Conservation (phyloP, 2,888 invertebrate genomes). For the Cinara cedri region DNA sequence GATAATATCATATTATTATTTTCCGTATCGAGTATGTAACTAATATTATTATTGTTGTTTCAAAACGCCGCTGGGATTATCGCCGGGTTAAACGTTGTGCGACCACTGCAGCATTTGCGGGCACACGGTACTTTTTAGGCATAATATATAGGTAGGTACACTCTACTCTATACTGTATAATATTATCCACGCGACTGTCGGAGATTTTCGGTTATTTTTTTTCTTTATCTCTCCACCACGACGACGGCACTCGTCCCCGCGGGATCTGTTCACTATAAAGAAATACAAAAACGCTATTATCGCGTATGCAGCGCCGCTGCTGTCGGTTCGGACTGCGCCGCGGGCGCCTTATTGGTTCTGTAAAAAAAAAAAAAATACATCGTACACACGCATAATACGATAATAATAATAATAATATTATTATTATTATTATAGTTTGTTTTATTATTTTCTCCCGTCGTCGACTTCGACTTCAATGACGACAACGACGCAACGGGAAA, state of each 20-base stretch:
- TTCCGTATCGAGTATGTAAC: not conserved
- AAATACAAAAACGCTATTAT: not conserved
- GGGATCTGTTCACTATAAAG: not conserved
- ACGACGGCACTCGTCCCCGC: slow-evolving; percentile 18
- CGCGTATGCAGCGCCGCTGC: slow-evolving; percentile 11
- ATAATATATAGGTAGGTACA: too few species aligned
- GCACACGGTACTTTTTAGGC: too few species aligned
- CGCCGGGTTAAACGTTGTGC: not conserved
- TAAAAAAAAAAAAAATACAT: slow-evolving; percentile 49
- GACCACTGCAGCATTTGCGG: too few species aligned
- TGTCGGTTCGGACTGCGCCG: slow-evolving; percentile 43
- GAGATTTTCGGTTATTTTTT: not conserved
- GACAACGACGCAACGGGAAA: slow-evolving; percentile 26
- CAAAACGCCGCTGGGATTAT: not conserved
- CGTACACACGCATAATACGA: too few species aligned
- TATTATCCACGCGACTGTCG: not conserved
- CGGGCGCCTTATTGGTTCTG: slow-evolving; percentile 55
- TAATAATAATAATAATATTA: not conserved
- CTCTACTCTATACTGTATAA: too few species aligned
- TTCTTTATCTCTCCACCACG: not conserved
- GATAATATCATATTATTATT: not conserved
- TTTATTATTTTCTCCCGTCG: slow-evolving; percentile 43
- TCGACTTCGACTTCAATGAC: too few species aligned
- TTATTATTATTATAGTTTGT: slow-evolving; percentile 33
- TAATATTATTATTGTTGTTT: too few species aligned